Evolutionary conservation across 1,140 invertebrate genomes (phyloP).

Genomic region (Eriosoma lanigerum): DNA sequence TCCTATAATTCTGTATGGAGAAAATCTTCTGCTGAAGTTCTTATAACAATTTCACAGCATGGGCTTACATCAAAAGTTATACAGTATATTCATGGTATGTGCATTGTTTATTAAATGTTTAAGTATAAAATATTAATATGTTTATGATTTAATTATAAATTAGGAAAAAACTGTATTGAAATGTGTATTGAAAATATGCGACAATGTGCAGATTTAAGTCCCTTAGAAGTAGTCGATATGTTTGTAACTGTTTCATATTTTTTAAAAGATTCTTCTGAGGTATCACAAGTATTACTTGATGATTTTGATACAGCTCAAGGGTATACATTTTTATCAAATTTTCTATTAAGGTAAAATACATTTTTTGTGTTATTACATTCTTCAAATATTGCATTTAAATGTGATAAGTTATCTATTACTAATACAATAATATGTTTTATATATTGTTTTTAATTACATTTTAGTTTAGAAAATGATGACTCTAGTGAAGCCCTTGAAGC

Average conservation of each 20-base stretch:
- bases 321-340: constrained; percentile 92
- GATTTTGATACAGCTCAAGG: constrained; percentile 94
- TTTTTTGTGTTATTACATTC: too few relatives aligned
- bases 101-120: too few relatives aligned
- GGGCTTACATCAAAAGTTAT: constrained; percentile 90
- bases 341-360: constrained; percentile 79
- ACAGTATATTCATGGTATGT: constrained; percentile 91
- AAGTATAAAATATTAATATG: too few relatives aligned
- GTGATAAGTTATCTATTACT: background rate
- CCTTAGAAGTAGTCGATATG: constrained; percentile 97
- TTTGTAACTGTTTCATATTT: constrained; percentile 98
- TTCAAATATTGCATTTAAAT: background rate
- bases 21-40: constrained; percentile 92
- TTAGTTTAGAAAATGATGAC: constrained; percentile 68
- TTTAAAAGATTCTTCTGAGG: constrained; percentile 96
- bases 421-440: background rate
- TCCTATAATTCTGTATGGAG: constrained; percentile 92
- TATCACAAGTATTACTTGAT: constrained; percentile 90
- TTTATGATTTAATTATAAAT: background rate
- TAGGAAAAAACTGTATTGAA: constrained; percentile 92
- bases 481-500: constrained; percentile 84
- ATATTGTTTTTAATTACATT: constrained; percentile 55
- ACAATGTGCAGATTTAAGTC: constrained; percentile 84
- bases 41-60: constrained; percentile 93
- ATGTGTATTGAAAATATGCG: constrained; percentile 97